Conservation (phyloP, 1,140 invertebrate genomes). For the Philopotamus ludificatus region DNA sequence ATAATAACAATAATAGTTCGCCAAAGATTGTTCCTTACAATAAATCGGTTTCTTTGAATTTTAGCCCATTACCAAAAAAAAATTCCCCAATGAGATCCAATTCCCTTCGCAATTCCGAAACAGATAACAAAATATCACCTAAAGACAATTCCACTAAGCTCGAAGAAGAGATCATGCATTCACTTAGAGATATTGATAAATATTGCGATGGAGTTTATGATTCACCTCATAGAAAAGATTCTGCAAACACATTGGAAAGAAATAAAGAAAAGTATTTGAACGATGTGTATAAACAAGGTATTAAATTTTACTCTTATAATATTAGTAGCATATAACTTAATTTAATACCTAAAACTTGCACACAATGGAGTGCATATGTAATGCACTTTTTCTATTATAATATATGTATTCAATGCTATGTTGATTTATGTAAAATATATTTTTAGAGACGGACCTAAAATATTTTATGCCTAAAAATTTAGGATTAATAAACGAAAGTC, state of each 20-base stretch:
- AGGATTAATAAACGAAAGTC: neutral
- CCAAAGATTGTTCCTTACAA: conserved; percentile 47
- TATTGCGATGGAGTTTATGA: conserved; percentile 47
- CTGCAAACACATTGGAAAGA: conserved; percentile 12
- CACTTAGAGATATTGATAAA: conserved; percentile 55
- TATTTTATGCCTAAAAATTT: neutral
- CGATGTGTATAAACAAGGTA: neutral
- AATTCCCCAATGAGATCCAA: conserved; percentile 54
- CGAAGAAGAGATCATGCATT: conserved; percentile 56
- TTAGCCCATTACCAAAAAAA: conserved; percentile 52
- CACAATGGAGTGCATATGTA: too few relatives aligned
- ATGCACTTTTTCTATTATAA: neutral
- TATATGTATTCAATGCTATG: neutral
- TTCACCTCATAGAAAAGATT: neutral
- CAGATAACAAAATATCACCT: conserved; percentile 47
- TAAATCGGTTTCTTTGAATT: conserved; percentile 56
- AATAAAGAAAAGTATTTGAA: conserved; percentile 21
- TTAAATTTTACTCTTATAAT: neutral
- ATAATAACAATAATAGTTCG: conserved; percentile 13
- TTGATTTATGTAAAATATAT: conserved; percentile 1
- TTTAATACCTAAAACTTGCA: too few relatives aligned
- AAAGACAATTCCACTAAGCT: conserved; percentile 46
- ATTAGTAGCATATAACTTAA: neutral
- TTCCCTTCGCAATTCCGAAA: conserved; percentile 53
- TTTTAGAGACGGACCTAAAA: neutral